Evolutionary conservation across 2,888 invertebrate species (phyloP).

Genomic region (Drepana falcataria): DNA sequence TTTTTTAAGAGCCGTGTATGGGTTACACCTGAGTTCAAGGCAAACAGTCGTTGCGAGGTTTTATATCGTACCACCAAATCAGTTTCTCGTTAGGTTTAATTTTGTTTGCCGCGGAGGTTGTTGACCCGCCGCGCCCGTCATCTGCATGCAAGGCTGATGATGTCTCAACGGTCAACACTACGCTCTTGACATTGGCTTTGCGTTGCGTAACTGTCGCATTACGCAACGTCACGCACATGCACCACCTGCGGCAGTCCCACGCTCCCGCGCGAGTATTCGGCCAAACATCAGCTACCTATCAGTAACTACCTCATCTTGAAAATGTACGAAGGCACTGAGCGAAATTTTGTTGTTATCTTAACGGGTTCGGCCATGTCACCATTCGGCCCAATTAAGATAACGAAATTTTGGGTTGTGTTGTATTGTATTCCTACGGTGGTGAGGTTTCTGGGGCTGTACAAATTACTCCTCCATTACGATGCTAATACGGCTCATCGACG

Average conservation of each 20-base stretch:
- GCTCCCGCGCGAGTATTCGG: not conserved
- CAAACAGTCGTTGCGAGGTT: not conserved
- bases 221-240: conserved; percentile 30
- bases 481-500: no score
- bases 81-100: conserved; percentile 28
- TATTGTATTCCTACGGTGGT: no score
- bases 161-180: conserved; percentile 31
- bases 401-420: no score
- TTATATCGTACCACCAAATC: conserved; percentile 23
- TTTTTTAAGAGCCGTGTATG: not conserved
- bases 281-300: conserved; percentile 4
- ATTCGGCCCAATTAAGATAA: no score
- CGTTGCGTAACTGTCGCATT: conserved; percentile 51
- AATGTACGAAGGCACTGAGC: no score
- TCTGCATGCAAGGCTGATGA: conserved; percentile 11
- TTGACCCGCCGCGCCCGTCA: conserved; percentile 30
- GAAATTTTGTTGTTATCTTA: no score
- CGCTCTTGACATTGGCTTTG: conserved; percentile 70
- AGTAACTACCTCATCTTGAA: no score
- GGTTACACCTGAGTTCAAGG: conserved; percentile 1
- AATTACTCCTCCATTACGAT: no score
- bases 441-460: no score
- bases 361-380: no score
- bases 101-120: conserved; percentile 54
- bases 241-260: conserved; percentile 8